Base-by-base conservation (phyloP, 2,113 vertebrate genomes). In the Gadus macrocephalus region DNA sequence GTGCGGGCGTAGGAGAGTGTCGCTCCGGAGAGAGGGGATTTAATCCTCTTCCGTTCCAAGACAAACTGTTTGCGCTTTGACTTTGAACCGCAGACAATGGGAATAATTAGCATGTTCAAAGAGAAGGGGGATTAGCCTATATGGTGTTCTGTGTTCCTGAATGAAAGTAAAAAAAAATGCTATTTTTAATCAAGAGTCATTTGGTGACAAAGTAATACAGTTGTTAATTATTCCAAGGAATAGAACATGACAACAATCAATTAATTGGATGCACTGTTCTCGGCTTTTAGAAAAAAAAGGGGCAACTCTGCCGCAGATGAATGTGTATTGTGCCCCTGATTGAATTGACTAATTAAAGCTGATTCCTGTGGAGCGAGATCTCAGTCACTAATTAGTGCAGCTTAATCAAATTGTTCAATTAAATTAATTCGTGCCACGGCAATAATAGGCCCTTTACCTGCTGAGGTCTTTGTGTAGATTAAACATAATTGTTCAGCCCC, bases 291-390 rank as follows among this genome's bases (percentile, higher is more conserved):
- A 85, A 78, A 89, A 70, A 65, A 69, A 68, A 67, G 70, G 77
- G 71, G 78, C 81, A 76, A 83, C 87, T 85, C 6, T 76, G 74
- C 74, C 61, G 79, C 86, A 76, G 74, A 74, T 78, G 78, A 85
- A 81, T 73, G 76, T 86, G 82, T 76, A 80, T 83, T 71, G 72
- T 79, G 81, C 73, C 76, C 87, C 89, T 90, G 89, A 90, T 89
- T 89, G 83, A 88, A 91, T 72, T 74, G 81, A 79, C 86, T 91
- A 91, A 92, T 91, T 90, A 90, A 82, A 82, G 35, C 67, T 19
- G 38, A 79, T 80, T 81, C 82, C 72, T 76, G 74, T 81, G 70
- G 82, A 90, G 86, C 86, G 88, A 90, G 84, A 89, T 88, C 77
- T 85, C 80, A 78, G 72, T 67, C 75, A 81, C 84, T 88, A 88